phyloP scores from a whole-genome alignment of 37 sponge, comb jelly and placozoan genomes.

The Cliona cf. orientalis region DNA sequence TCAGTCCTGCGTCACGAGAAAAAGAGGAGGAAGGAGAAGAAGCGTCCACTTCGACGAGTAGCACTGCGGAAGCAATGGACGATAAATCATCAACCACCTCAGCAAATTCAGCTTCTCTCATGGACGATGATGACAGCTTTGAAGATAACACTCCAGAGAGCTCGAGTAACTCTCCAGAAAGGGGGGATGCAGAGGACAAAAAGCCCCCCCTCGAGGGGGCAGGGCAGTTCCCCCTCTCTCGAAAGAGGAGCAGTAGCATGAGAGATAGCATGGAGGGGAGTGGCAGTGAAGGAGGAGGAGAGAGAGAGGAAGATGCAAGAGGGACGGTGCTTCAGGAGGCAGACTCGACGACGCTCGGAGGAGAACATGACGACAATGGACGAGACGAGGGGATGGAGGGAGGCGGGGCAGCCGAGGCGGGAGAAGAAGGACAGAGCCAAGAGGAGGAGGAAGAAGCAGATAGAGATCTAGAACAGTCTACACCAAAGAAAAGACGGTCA shows the following conservation, averaged over 20 bases:
- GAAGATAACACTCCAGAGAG: slow-evolving; percentile 1
- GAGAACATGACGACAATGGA: neutral
- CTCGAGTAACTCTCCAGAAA: neutral
- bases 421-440: neutral
- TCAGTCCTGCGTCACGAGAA: too few species aligned
- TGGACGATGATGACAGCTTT: neutral
- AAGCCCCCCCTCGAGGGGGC: neutral
- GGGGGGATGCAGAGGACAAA: neutral
- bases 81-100: too few species aligned
- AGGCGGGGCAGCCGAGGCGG: neutral
- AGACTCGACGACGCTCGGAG: slow-evolving; percentile 63
- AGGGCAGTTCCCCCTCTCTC: neutral
- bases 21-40: too few species aligned
- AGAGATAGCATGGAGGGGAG: slow-evolving; percentile 27
- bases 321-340: slow-evolving; percentile 69
- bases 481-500: too few species aligned
- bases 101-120: neutral
- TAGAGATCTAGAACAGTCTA: too few species aligned
- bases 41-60: too few species aligned
- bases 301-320: slow-evolving; percentile 6
- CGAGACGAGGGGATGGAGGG: neutral
- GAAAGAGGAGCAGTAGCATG: slow-evolving; percentile 12
- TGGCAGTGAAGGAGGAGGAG: neutral
- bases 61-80: too few species aligned
- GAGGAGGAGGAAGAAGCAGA: neutral